These are phyloP conservation scores for Emmelina monodactyla DNA, from an alignment of 2,888 invertebrate species.

Conservation along the genomic window DNA sequence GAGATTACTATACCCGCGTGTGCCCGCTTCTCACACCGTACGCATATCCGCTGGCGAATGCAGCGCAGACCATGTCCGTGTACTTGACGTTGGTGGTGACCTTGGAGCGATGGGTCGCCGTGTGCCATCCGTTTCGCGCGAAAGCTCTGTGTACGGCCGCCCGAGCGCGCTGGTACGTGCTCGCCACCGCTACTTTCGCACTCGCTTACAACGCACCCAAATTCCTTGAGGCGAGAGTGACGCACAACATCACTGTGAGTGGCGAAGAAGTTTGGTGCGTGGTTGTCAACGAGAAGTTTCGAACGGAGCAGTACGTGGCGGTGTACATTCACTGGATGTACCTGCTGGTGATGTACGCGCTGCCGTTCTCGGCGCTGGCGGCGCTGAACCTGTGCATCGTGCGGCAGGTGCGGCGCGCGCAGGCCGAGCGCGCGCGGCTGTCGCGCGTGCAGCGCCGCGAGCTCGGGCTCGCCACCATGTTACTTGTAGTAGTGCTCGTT, in stretches of 20 bases:
- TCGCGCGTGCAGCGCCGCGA: constrained; percentile 91
- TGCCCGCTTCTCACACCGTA: constrained; percentile 83
- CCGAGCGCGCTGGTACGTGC: constrained; percentile 86
- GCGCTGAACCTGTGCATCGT: constrained; percentile 92
- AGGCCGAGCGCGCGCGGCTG: constrained; percentile 86
- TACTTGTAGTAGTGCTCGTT: constrained; percentile 92
- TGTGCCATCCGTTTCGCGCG: constrained; percentile 88
- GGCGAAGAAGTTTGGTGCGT: constrained; percentile 73
- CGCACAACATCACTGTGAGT: constrained; percentile 44
- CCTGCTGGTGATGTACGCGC: constrained; percentile 90
- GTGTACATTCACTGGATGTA: constrained; percentile 96
- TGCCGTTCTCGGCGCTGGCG: constrained; percentile 89
- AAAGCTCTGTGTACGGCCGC: constrained; percentile 88
- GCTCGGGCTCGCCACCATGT: constrained; percentile 93
- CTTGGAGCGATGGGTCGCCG: constrained; percentile 93
- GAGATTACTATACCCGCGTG: constrained; percentile 79
- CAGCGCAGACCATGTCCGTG: constrained; percentile 92
- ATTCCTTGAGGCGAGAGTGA: constrained; percentile 72
- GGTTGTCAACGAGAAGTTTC: constrained; percentile 71
- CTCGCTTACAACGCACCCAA: constrained; percentile 86
- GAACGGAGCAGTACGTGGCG: constrained; percentile 76
- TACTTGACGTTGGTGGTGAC: constrained; percentile 92
- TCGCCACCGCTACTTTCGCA: constrained; percentile 81
- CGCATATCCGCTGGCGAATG: constrained; percentile 84
- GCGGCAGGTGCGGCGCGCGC: constrained; percentile 87